phyloP scores from a whole-genome alignment of 2,797 vertebrate genomes.

The Channa striata region DNA sequence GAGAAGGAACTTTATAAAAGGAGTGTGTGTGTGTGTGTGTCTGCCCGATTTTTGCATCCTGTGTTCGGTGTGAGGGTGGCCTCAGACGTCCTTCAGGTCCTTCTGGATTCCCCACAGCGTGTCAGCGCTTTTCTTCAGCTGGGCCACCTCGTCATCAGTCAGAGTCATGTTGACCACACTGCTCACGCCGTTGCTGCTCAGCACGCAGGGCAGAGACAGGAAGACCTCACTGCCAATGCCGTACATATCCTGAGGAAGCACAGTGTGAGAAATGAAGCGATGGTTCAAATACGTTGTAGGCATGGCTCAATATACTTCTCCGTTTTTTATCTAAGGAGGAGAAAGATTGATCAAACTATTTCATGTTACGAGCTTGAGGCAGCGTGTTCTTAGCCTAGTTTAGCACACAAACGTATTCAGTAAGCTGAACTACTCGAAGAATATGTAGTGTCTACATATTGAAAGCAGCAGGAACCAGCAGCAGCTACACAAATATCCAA shows the following conservation, averaged over 20 bases:
- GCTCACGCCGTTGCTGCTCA: constrained; percentile 87
- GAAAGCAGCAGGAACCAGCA: too few relatives aligned
- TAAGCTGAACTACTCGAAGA: too few relatives aligned
- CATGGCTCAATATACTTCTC: too few relatives aligned
- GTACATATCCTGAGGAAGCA: constrained; percentile 87
- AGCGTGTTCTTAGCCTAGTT: too few relatives aligned
- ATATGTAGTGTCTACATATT: too few relatives aligned
- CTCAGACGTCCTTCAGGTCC: constrained; percentile 93
- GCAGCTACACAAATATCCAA: too few relatives aligned
- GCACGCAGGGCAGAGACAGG: constrained; percentile 92
- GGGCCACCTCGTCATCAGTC: constrained; percentile 88
- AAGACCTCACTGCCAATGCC: constrained; percentile 93
- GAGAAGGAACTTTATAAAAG: constrained; percentile 14
- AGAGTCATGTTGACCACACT: constrained; percentile 96
- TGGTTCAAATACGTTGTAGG: too few relatives aligned
- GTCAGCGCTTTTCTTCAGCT: constrained; percentile 92
- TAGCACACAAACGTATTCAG: too few relatives aligned
- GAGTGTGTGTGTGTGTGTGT: constrained; percentile 21
- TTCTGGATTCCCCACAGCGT: constrained; percentile 96
- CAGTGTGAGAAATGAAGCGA: background rate
- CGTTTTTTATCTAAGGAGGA: too few relatives aligned
- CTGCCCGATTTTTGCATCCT: constrained; percentile 1
- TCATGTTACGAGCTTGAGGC: too few relatives aligned
- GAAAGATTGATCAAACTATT: too few relatives aligned
- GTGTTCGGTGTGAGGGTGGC: background rate